These are phyloP conservation scores for Cyprinodon variegatus DNA, from an alignment of 2,113 vertebrate genomes.

Conservation along the genomic window DNA sequence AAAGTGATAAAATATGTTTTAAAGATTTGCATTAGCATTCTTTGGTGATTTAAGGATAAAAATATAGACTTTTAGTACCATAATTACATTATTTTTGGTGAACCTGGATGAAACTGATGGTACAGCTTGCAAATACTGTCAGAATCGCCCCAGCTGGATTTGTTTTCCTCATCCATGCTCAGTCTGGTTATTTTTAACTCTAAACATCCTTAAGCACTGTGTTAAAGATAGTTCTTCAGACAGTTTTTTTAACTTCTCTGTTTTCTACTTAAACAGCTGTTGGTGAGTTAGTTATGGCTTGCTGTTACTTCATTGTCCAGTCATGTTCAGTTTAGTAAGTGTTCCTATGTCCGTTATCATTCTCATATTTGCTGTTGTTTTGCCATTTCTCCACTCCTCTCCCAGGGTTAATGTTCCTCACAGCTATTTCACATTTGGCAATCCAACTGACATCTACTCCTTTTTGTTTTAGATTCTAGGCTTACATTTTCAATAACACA, in stretches of 20 bases:
- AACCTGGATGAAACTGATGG: background rate
- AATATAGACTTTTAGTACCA: no score
- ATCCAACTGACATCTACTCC: background rate
- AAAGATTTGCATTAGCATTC: no score
- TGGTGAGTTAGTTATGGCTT: background rate
- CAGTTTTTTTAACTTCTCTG: no score
- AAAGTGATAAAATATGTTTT: no score
- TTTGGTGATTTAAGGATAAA: no score
- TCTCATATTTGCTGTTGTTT: background rate
- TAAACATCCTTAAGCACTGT: background rate
- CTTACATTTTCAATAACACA: background rate
- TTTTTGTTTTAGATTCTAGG: background rate
- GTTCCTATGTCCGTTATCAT: background rate
- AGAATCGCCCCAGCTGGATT: no score
- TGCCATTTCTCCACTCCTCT: background rate
- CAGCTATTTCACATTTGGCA: background rate
- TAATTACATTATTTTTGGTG: background rate
- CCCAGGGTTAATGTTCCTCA: background rate
- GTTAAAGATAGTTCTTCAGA: no score
- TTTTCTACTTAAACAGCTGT: background rate
- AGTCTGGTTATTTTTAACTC: no score
- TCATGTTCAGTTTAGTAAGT: no score
- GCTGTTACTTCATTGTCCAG: background rate
- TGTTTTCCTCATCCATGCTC: no score
- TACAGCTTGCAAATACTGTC: no score